These are phyloP conservation scores for Polietes domitor DNA, from an alignment of 2,888 invertebrate genomes.

Conservation along the genomic window DNA sequence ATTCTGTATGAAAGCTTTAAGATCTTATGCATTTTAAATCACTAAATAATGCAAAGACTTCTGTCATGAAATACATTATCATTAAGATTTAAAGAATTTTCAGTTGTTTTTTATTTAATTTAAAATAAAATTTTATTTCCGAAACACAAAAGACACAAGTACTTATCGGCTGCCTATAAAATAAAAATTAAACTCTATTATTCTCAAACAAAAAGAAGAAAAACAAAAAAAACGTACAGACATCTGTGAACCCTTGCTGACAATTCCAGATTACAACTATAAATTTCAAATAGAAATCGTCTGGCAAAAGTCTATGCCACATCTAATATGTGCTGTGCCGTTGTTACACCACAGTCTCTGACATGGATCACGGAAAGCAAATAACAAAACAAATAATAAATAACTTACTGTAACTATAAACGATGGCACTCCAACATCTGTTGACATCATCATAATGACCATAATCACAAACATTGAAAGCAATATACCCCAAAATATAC, in stretches of 20 bases:
- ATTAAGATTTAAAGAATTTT: too few relatives aligned
- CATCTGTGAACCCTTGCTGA: neutral
- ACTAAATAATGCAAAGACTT: too few relatives aligned
- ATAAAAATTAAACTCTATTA: too few relatives aligned
- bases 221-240: neutral
- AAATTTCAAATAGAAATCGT: neutral
- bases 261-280: neutral
- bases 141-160: too few relatives aligned
- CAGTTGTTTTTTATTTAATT: too few relatives aligned
- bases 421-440: neutral
- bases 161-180: too few relatives aligned
- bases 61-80: too few relatives aligned
- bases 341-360: neutral
- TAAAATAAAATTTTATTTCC: too few relatives aligned
- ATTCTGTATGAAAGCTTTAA: too few relatives aligned
- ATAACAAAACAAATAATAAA: neutral
- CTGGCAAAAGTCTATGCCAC: neutral
- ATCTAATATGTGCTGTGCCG: neutral
- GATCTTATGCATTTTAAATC: too few relatives aligned
- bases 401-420: neutral
- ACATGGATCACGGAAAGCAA: neutral
- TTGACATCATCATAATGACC: slow-evolving; percentile 5
- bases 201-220: too few relatives aligned
- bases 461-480: neutral
- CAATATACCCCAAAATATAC: neutral